phyloP scores from a whole-genome alignment of 2,113 vertebrate genomes.

The Scartelaos histophorus region DNA sequence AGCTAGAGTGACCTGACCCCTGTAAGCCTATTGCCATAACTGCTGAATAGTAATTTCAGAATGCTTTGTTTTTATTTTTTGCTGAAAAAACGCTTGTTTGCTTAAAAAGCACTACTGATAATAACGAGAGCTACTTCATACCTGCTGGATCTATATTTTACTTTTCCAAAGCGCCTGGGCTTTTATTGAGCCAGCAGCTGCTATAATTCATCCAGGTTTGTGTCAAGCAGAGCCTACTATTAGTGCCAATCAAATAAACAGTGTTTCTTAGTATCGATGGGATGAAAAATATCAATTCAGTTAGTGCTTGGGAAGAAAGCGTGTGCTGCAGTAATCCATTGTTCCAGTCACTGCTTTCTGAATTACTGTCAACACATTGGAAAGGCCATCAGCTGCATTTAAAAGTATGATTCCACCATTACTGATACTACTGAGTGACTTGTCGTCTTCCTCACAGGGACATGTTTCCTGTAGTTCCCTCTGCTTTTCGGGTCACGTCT shows the following conservation, averaged over 20 bases:
- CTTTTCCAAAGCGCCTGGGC: constrained; percentile 5
- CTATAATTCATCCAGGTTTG: constrained; percentile 20
- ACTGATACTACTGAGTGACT: constrained; percentile 22
- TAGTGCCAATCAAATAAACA: constrained; percentile 19
- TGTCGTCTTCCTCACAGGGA: constrained; percentile 32
- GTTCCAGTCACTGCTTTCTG: constrained; percentile 33
- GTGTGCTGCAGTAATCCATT: constrained; percentile 26
- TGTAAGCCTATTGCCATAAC: constrained; percentile 33
- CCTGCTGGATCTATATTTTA: background rate
- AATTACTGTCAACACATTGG: constrained; percentile 31
- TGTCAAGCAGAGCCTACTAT: constrained; percentile 15
- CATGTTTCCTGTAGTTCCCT: constrained; percentile 35
- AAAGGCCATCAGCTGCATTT: constrained; percentile 22
- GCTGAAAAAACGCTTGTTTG: constrained; percentile 1
- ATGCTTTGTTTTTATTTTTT: constrained; percentile 16
- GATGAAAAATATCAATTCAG: constrained; percentile 23
- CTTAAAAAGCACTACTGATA: background rate
- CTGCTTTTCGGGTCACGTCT: constrained; percentile 35
- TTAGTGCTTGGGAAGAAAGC: constrained; percentile 25
- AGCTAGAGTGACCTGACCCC: constrained; percentile 42
- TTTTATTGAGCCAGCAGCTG: constrained; percentile 13
- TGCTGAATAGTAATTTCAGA: constrained; percentile 33
- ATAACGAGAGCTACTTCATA: constrained; percentile 4
- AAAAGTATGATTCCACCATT: constrained; percentile 33
- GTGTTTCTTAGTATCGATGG: constrained; percentile 28